phyloP scores from a whole-genome alignment of 2,888 invertebrate genomes.

The Chydorus sphaericus region DNA sequence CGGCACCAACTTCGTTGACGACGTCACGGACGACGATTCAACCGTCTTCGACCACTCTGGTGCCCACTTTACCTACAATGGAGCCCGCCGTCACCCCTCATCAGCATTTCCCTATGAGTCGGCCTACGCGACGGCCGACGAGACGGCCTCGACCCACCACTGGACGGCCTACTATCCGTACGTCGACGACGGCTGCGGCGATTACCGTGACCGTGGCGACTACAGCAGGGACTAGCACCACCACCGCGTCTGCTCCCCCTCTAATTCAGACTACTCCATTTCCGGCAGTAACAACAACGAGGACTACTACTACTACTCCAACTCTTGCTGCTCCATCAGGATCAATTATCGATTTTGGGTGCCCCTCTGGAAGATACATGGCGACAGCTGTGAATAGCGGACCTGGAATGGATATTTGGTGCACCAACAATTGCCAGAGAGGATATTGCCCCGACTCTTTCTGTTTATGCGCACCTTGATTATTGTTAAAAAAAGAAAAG shows the following conservation, averaged over 20 bases:
- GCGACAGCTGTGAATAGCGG: no score
- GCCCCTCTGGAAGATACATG: no score
- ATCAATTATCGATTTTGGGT: no score
- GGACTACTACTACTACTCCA: background rate
- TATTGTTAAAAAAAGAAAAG: no score
- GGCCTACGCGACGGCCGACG: background rate
- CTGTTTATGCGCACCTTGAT: slow-evolving; percentile 17
- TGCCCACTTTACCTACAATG: background rate
- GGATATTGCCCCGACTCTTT: slow-evolving; percentile 11
- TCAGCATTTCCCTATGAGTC: background rate
- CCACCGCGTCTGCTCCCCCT: no score
- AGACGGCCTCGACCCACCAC: background rate
- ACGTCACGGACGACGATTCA: no score
- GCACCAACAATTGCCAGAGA: background rate
- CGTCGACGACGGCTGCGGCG: background rate
- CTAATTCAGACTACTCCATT: background rate
- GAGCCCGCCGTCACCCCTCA: background rate
- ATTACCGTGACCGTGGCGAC: background rate
- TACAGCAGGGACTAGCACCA: background rate
- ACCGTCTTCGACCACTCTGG: background rate
- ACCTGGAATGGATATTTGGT: background rate
- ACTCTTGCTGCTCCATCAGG: background rate
- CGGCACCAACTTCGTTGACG: background rate
- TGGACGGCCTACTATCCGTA: background rate
- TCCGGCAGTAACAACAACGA: background rate